Evolutionary conservation across 2,888 invertebrate genomes (phyloP).

Genomic region (Orthonevra nobilis): DNA sequence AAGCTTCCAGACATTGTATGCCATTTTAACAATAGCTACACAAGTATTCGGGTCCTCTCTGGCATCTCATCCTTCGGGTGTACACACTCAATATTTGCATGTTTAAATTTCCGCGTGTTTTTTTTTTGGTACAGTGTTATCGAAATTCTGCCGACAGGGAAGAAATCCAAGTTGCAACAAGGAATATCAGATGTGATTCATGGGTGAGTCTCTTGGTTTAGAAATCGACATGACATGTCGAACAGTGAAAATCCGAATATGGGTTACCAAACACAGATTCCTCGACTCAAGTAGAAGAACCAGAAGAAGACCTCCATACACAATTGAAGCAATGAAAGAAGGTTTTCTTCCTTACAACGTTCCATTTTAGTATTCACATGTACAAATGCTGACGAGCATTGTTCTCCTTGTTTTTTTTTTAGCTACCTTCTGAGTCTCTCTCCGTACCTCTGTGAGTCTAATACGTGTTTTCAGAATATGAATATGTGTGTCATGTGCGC

Average conservation of each 20-base stretch:
- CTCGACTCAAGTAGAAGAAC: no score
- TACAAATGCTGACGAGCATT: conserved; percentile 26
- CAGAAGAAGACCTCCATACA: no score
- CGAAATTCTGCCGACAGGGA: no score
- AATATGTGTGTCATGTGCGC: conserved; percentile 68
- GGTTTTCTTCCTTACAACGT: conserved; percentile 43
- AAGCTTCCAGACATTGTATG: conserved; percentile 57
- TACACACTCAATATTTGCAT: conserved; percentile 37
- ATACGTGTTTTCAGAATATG: conserved; percentile 66
- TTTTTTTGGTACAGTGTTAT: not conserved
- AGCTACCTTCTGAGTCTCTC: conserved; percentile 26
- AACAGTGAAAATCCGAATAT: conserved; percentile 37
- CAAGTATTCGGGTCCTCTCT: no score
- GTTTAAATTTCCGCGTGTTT: conserved; percentile 38
- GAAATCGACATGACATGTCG: conserved; percentile 58
- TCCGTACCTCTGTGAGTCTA: conserved; percentile 47
- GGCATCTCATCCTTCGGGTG: not conserved
- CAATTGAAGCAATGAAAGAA: conserved; percentile 35
- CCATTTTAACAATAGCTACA: conserved; percentile 3
- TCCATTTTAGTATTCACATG: conserved; percentile 40
- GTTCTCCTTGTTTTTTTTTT: conserved; percentile 24
- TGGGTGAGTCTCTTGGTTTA: conserved; percentile 43
- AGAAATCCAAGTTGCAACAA: conserved; percentile 1
- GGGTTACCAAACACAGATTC: no score
- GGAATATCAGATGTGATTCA: conserved; percentile 38